These are phyloP conservation scores for Anoplolepis gracilipes DNA, from an alignment of 1,140 invertebrate genomes.

Conservation along the genomic window DNA sequence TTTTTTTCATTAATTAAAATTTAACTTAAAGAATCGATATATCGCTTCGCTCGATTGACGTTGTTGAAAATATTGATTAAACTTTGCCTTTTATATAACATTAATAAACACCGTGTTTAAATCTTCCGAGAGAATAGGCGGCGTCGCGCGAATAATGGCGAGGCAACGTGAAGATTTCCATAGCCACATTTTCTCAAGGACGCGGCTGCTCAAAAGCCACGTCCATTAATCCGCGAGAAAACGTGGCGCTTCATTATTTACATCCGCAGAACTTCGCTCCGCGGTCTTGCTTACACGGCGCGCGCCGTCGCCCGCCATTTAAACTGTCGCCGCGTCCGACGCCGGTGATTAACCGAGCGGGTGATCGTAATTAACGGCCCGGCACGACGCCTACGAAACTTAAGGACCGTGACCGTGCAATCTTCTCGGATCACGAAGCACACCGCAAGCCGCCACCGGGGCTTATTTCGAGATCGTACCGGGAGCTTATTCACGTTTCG, in stretches of 20 bases:
- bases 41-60: no score
- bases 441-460: conserved; percentile 49
- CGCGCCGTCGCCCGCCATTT: conserved; percentile 61
- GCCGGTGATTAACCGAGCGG: conserved; percentile 68
- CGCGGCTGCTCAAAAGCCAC: conserved; percentile 33
- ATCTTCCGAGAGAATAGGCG: conserved; percentile 1
- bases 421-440: conserved; percentile 68
- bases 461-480: conserved; percentile 38
- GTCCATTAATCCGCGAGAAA: conserved; percentile 57
- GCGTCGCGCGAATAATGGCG: conserved; percentile 8
- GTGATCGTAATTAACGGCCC: conserved; percentile 76
- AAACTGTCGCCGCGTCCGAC: conserved; percentile 46
- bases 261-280: conserved; percentile 58
- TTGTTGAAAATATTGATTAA: background rate
- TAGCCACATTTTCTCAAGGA: conserved; percentile 44
- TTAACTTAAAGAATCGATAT: no score
- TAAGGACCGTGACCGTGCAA: conserved; percentile 78
- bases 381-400: conserved; percentile 76
- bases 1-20: no score
- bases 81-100: background rate
- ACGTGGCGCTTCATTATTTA: conserved; percentile 58
- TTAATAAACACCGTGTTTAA: background rate
- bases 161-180: conserved; percentile 27
- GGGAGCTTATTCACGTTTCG: conserved; percentile 23
- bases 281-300: conserved; percentile 60